Evolutionary conservation across 2,113 vertebrate species (phyloP).

Genomic region (Drymodes brunneopygia): DNA sequence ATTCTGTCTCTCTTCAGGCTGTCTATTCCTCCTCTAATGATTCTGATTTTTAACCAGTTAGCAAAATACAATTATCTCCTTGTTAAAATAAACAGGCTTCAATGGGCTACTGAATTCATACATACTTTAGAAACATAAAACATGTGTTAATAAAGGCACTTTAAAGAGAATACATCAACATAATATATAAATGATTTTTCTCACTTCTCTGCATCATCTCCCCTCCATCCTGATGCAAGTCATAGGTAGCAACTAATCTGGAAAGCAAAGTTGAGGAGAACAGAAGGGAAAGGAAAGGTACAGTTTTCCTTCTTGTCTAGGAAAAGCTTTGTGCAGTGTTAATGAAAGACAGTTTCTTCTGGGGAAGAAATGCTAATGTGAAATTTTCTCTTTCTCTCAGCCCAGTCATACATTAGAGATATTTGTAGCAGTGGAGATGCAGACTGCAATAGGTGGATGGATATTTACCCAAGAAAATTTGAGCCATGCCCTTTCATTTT

Average conservation of each 20-base stretch:
- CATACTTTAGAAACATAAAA: constrained; percentile 43
- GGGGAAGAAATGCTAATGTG: constrained; percentile 36
- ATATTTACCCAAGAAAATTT: constrained; percentile 78
- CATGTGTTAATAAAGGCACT: constrained; percentile 16
- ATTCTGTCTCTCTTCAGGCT: neutral
- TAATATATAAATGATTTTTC: constrained; percentile 23
- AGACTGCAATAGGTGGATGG: constrained; percentile 58
- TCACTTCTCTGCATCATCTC: neutral
- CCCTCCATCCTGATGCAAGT: neutral
- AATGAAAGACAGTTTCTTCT: constrained; percentile 47
- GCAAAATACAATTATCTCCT: constrained; percentile 32
- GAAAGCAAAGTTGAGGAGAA: neutral
- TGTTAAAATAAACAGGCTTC: constrained; percentile 46
- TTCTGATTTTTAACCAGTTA: constrained; percentile 11
- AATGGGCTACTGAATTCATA: constrained; percentile 19
- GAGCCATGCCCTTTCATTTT: constrained; percentile 74
- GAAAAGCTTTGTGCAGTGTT: constrained; percentile 9
- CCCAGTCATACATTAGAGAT: constrained; percentile 39
- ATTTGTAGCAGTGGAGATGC: constrained; percentile 29
- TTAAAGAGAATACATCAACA: constrained; percentile 14
- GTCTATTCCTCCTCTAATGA: neutral
- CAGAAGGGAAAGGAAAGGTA: neutral
- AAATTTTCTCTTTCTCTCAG: constrained; percentile 19
- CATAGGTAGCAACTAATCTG: constrained; percentile 2
- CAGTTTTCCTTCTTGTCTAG: constrained; percentile 3